Base-by-base conservation (phyloP, 2,113 vertebrate genomes). In the Malurus cyaneus region DNA sequence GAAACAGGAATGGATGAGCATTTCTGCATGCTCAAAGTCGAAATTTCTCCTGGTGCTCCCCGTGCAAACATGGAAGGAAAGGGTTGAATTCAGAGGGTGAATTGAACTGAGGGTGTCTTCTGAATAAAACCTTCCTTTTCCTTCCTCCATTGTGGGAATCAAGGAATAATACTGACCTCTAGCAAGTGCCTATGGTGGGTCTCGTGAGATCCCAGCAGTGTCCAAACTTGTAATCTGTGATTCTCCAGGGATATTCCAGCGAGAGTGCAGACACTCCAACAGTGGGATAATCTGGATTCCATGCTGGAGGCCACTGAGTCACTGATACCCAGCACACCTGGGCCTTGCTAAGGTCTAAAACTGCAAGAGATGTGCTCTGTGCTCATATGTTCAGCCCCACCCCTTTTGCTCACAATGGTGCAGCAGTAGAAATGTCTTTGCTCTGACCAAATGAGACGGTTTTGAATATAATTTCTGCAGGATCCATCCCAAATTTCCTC, bases 351-450 rank as follows among this genome's bases (percentile, higher is more conserved):
- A 71, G 21, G 16, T 39, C 44, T 67, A 44, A 46, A 66, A 9
- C 34, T 16, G 14, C 14, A 56, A 24, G 54, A 47, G 14, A 34
- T 41, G 3, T 47, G 20, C 50, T 91, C 26, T 69, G 14, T 32
- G 18, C 26, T 81, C 59, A 8, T 14, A 9, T 18, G 16, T n/a
- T 81, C 47, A 74, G 12, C 7, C 13, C 26, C 49, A 66, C 46
- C 5, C 0, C 0, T 52, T 91, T 70, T 60, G 5, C 39, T 74
- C 66, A 19, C 23, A 23, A 21, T 16, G 7, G 6, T 77, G 14
- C 29, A 86, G 71, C 0, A 0, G 18, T 41, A 83, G 28, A 17
- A 89, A 59, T 0, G 0, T 20, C 39, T 88, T 46, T 57, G 28
- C 20, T 57, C n/a, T 82, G 59, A 81, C 2, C 6, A 81, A 77